Evolutionary conservation across 2,113 vertebrate genomes (phyloP).

Genomic region (Sinocyclocheilus maitianheensis): DNA sequence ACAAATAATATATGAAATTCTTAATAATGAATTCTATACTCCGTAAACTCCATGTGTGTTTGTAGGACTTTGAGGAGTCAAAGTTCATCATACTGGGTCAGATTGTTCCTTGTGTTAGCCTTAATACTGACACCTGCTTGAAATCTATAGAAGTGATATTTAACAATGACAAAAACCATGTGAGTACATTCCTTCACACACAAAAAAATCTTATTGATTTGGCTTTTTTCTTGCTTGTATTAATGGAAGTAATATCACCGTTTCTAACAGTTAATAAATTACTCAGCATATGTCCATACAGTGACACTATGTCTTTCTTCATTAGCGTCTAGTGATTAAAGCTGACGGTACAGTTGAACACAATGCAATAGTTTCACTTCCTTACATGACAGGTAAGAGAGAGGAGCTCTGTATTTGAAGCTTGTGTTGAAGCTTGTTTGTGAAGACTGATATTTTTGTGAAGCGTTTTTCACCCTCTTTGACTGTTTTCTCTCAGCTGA

Average conservation of each 20-base stretch:
- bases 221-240: neutral
- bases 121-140: slow-evolving; percentile 87
- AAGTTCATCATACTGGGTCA: slow-evolving; percentile 80
- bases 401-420: neutral
- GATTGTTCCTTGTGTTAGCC: slow-evolving; percentile 79
- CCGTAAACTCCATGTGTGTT: neutral
- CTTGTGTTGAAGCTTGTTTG: slow-evolving; percentile 50
- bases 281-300: neutral
- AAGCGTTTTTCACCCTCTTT: neutral
- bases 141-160: slow-evolving; percentile 81
- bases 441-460: neutral
- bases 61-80: slow-evolving; percentile 74
- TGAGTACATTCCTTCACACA: slow-evolving; percentile 57
- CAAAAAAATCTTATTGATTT: slow-evolving; percentile 45
- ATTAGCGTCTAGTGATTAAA: slow-evolving; percentile 78
- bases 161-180: slow-evolving; percentile 81
- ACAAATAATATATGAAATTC: neutral
- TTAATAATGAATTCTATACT: neutral
- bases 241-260: neutral
- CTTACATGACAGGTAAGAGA: slow-evolving; percentile 83
- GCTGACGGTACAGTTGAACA: slow-evolving; percentile 83
- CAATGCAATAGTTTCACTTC: slow-evolving; percentile 81
- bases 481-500: slow-evolving; percentile 73
- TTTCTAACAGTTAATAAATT: neutral
- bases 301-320: neutral